A percentile compares a stretch with the other conserved stretches of the same genome.
Conservation (phyloP, 2,113 vertebrate genomes). For the Lathamus discolor region DNA sequence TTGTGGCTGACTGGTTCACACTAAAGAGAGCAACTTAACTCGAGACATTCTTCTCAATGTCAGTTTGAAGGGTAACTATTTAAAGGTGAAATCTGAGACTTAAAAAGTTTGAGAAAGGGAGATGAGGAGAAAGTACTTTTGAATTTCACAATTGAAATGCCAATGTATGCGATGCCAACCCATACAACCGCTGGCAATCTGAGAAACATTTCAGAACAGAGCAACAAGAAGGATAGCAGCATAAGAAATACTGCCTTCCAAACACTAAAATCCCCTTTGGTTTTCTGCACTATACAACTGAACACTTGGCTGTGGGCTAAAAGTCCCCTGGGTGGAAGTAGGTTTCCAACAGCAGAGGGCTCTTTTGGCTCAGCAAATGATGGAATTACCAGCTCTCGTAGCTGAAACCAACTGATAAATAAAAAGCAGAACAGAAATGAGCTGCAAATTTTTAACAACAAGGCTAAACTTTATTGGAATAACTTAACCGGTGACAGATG, state of each 20-base stretch:
- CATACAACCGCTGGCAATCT: neutral
- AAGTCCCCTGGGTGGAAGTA: neutral
- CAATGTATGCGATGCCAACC: conserved; percentile 8
- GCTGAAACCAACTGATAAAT: neutral
- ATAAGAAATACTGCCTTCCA: neutral
- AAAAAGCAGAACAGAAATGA: neutral
- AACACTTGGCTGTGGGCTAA: neutral
- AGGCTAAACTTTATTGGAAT: neutral
- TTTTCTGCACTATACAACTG: neutral
- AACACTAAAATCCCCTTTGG: neutral
- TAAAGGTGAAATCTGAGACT: neutral
- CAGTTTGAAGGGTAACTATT: neutral
- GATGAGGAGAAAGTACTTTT: neutral
- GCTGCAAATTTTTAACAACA: neutral
- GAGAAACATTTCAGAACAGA: neutral
- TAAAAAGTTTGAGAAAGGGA: neutral
- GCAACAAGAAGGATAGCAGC: neutral
- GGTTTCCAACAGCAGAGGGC: conserved; percentile 29
- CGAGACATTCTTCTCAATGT: neutral
- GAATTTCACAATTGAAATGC: neutral
- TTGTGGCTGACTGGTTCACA: neutral
- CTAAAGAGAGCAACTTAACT: neutral
- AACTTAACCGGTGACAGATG: conserved; percentile 4
- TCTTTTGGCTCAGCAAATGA: conserved; percentile 27
- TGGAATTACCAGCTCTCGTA: neutral